Base-by-base conservation (phyloP, 2,797 vertebrate species). In the Sternarchorhynchus goeldii region DNA sequence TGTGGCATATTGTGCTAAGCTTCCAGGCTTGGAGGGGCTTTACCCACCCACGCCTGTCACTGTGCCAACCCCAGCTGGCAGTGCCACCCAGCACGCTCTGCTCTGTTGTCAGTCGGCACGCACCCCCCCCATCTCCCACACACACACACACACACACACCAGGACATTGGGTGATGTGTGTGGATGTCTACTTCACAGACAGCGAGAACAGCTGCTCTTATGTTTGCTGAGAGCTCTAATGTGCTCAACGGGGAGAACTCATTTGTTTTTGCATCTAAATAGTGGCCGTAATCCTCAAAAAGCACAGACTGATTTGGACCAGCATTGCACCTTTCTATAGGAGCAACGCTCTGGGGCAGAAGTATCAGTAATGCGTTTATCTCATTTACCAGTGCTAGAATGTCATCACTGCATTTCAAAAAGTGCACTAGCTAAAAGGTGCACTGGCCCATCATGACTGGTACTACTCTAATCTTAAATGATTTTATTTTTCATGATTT, bases 251-350 rank as follows among this genome's bases (percentile, higher is more conserved):
- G 84, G 75, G 70, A 81, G 81, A 73, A 80, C 84, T 85, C 81
- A 79, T 86, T 75, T 82, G 78, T 82, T 81, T 85, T 86, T 85
- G 80, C 84, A 87, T 87, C 73, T 85, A 83, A 82, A 84, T 84
- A 75, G 73, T 59, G 58, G 66, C 6, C 70, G 73, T 79, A 71
- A 83, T 79, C 71, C 73, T 83, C 75, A 81, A 81, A 77, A 81
- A 81, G 81, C 73, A 6, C 73, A 63, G 74, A 67, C 39, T 41
- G 67, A 63, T 55, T 63, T 56, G 73, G 68, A 72, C 21, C 69
- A 80, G 75, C 59, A n/a, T 45, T 21, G 29, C 41, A 65, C 45
- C 75, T 72, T 79, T 81, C 78, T 62, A 58, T 73, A 59, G 73
- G 79, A 77, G 79, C 74, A 75, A 41, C 41, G 36, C 50, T 75